phyloP scores from a whole-genome alignment of 2,888 invertebrate genomes.

The Onchidella celtica region DNA sequence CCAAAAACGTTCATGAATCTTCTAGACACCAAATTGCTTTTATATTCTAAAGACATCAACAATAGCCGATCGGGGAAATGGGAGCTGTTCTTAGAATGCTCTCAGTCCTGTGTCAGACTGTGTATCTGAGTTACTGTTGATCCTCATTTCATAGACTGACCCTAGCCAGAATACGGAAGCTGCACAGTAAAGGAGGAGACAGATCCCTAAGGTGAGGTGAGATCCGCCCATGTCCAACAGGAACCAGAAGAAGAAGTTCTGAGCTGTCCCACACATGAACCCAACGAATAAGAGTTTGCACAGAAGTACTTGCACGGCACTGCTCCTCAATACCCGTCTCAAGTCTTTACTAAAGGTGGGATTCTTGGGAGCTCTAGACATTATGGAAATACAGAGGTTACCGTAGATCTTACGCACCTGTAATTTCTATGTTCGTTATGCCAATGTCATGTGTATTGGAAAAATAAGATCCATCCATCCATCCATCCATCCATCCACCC shows the following conservation, averaged over 20 bases:
- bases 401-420: no score
- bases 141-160: slow-evolving; percentile 77
- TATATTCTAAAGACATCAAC: no score
- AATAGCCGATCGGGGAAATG: no score
- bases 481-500: no score
- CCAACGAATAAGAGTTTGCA: slow-evolving; percentile 90
- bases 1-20: no score
- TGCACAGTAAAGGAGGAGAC: slow-evolving; percentile 59
- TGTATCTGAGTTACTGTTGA: no score
- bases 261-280: slow-evolving; percentile 93
- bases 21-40: no score
- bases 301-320: slow-evolving; percentile 84
- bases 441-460: no score
- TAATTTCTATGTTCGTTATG: slow-evolving; percentile 81
- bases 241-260: slow-evolving; percentile 92
- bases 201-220: slow-evolving; percentile 61
- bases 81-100: no score
- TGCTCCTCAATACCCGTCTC: slow-evolving; percentile 12
- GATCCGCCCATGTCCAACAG: slow-evolving; percentile 81
- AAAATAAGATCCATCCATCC: no score
- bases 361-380: slow-evolving; percentile 40
- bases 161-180: slow-evolving; percentile 48
- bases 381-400: no score
- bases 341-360: slow-evolving; percentile 21
- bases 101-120: no score